A percentile compares a stretch with the other conserved stretches of the same genome.
Conservation (phyloP, 2,797 vertebrate genomes). For the Vultur gryphus region DNA sequence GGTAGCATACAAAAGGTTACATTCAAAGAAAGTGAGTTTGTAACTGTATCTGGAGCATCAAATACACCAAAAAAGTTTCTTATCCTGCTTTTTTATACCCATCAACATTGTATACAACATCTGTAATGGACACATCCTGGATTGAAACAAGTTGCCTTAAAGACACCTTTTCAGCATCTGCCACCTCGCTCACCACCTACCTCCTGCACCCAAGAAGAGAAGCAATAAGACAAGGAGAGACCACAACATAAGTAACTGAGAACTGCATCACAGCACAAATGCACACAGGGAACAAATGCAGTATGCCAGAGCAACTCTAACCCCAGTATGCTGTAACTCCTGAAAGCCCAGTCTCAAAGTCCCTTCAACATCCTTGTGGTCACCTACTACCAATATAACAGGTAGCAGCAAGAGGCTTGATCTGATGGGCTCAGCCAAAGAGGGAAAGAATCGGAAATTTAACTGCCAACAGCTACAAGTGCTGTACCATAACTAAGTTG, state of each 20-base stretch:
- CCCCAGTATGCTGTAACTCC: not conserved
- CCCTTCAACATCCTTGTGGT: not conserved
- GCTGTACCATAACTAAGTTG: not conserved
- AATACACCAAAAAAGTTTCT: not conserved
- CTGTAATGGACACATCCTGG: not conserved
- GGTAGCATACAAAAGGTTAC: not conserved
- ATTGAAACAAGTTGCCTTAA: not conserved
- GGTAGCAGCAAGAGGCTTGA: not conserved
- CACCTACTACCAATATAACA: not conserved
- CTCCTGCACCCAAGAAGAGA: not conserved
- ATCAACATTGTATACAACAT: not conserved
- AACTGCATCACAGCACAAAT: not conserved
- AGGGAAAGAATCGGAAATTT: not conserved
- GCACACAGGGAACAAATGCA: fast-evolving
- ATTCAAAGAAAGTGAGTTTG: not conserved
- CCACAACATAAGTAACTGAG: fast-evolving
- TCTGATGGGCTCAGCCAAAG: not conserved
- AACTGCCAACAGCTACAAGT: not conserved
- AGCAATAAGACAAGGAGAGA: not conserved
- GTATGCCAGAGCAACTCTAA: not conserved
- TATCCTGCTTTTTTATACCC: not conserved
- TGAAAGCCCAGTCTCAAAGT: not conserved
- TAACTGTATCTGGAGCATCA: not conserved
- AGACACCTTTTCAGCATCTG: not conserved
- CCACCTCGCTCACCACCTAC: not conserved